Base-by-base conservation (phyloP, 1,140 invertebrate species). In the Melitaea cinxia region DNA sequence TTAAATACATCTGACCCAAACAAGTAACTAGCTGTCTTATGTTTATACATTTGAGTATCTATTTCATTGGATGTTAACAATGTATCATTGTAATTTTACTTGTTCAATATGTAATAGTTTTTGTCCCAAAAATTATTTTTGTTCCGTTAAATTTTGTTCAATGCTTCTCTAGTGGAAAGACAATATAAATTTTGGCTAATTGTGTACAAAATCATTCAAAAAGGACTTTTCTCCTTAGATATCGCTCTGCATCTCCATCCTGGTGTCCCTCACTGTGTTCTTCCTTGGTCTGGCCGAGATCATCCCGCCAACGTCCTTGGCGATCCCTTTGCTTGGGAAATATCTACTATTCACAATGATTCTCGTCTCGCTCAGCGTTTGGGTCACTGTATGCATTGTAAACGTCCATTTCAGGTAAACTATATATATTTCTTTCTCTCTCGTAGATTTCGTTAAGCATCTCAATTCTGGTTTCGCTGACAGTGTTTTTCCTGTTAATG, bases 301-400 rank as follows among this genome's bases (percentile, higher is more conserved):
- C 86, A 99, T 99, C 85, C 98, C 98, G 58, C 98, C 98, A 49
- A 99, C 98, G 33, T 99, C 97, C 35, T 93, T 99, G 71, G 97
- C 98, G 15, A 97, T 99, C 65, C 98, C 98, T 21, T 92, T 99
- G 63, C 95, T 99, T 39, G 98, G 98, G 69, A 98, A 99, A 93
- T 98, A 98, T 90, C 93, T 96, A 47, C 92, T 99, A 67, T 99
- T 99, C 92, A 99, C 98, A 30, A 99, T 99, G 97, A 97, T 99
- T 67, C 93, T 99, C 65, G 98, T 99, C 50, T 98, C 98, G 30
- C 93, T 98, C 64, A 99, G 98, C 66, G 98, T 99, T 77, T 96
- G 97, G 93, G 96, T 98, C 77, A 99, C 98, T 57, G 98, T 99
- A 50, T 97, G 97, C 80, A 97, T 99, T 58, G 93, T 99, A 67